These are phyloP conservation scores for Drosophila ezoana DNA, from an alignment of 2,888 invertebrate species.

Conservation along the genomic window DNA sequence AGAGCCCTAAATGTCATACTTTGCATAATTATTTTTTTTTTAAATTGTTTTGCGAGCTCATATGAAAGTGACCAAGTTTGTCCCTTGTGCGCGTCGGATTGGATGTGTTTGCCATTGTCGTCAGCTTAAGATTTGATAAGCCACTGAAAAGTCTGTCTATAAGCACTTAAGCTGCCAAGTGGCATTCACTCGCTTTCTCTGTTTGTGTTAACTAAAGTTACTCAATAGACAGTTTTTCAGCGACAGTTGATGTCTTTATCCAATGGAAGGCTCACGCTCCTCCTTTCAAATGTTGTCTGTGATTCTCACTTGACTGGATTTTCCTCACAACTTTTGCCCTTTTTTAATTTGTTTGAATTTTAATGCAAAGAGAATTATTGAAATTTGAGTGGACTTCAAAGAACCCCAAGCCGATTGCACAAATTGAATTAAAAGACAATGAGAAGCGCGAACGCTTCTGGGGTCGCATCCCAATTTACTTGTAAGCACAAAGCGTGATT, in stretches of 20 bases:
- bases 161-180: constrained; percentile 68
- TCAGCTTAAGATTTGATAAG: constrained; percentile 77
- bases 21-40: constrained; percentile 43
- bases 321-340: constrained; percentile 15
- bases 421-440: constrained; percentile 79
- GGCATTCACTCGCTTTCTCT: constrained; percentile 48
- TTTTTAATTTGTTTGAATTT: constrained; percentile 64
- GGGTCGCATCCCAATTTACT: constrained; percentile 29
- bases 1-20: constrained; percentile 32
- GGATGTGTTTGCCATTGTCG: constrained; percentile 45
- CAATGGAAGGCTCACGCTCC: neutral
- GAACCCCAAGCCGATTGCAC: constrained; percentile 56
- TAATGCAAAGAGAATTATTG: constrained; percentile 74
- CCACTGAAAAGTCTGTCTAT: constrained; percentile 75
- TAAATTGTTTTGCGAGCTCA: constrained; percentile 46
- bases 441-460: constrained; percentile 46
- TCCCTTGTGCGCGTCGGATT: constrained; percentile 45
- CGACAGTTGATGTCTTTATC: constrained; percentile 57
- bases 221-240: constrained; percentile 58
- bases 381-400: constrained; percentile 81
- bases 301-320: constrained; percentile 18
- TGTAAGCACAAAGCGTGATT: constrained; percentile 71
- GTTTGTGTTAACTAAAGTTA: constrained; percentile 59
- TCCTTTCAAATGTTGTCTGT: neutral
- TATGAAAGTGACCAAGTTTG: constrained; percentile 20